Conservation (phyloP, 2,888 invertebrate species). For the Aporophyla lueneburgensis region DNA sequence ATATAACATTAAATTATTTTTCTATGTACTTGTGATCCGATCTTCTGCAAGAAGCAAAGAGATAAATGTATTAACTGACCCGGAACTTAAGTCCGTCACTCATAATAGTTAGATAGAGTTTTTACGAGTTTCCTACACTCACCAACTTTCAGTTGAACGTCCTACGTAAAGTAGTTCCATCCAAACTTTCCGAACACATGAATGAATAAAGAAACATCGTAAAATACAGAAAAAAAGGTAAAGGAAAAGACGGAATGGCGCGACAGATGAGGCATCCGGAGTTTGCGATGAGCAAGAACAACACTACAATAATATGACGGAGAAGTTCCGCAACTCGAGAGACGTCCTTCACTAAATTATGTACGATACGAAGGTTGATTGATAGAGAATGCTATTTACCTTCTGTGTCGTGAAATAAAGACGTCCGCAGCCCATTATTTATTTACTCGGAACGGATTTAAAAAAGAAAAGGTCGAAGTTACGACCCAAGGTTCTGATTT, state of each 20-base stretch:
- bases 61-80: constrained; percentile 52
- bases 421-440: constrained; percentile 62
- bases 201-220: constrained; percentile 62
- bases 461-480: constrained; percentile 46
- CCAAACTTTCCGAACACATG: constrained; percentile 58
- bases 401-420: constrained; percentile 63
- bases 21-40: background rate
- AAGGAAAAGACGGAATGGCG: constrained; percentile 40
- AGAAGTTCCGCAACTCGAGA: constrained; percentile 36
- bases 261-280: constrained; percentile 58
- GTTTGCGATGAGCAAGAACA: constrained; percentile 64
- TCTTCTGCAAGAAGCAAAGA: constrained; percentile 28
- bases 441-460: constrained; percentile 61
- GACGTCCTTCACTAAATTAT: constrained; percentile 64
- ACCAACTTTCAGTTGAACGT: constrained; percentile 39
- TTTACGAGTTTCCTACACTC: constrained; percentile 56
- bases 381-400: constrained; percentile 68
- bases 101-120: constrained; percentile 57
- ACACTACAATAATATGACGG: constrained; percentile 65
- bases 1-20: background rate
- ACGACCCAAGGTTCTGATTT: constrained; percentile 39
- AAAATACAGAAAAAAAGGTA: constrained; percentile 59
- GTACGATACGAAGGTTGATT: constrained; percentile 62
- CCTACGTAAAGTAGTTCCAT: constrained; percentile 53
- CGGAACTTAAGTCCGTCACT: constrained; percentile 46